phyloP scores from a whole-genome alignment of 2,113 vertebrate species.

The Urocitellus parryii region DNA sequence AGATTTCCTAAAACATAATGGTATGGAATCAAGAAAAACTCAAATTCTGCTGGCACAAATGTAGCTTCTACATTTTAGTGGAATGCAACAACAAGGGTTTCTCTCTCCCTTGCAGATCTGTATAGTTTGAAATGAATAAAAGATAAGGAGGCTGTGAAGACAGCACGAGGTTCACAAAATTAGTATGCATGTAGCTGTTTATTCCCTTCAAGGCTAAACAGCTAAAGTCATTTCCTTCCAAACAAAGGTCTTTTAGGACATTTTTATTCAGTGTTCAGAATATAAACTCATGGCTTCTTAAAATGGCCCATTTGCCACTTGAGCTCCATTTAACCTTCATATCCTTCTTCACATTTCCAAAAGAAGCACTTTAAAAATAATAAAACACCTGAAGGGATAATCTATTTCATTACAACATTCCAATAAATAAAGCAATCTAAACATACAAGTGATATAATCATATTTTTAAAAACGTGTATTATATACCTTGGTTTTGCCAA shows the following conservation, averaged over 20 bases:
- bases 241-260: constrained; percentile 74
- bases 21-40: constrained; percentile 56
- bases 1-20: neutral
- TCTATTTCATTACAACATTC: constrained; percentile 58
- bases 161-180: constrained; percentile 13
- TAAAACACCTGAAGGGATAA: constrained; percentile 19
- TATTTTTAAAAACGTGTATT: constrained; percentile 27
- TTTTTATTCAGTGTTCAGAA: constrained; percentile 67
- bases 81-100: neutral
- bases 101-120: constrained; percentile 59
- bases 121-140: constrained; percentile 71
- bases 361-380: constrained; percentile 70
- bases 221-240: constrained; percentile 70
- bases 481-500: neutral
- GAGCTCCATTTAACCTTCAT: constrained; percentile 56
- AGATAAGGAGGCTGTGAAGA: constrained; percentile 69
- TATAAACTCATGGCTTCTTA: constrained; percentile 65
- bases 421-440: neutral
- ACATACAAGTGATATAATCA: constrained; percentile 1
- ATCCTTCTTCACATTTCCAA: constrained; percentile 18
- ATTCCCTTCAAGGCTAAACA: constrained; percentile 67
- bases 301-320: constrained; percentile 41
- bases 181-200: constrained; percentile 68
- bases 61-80: constrained; percentile 25
- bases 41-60: neutral